Percentiles rank a stretch among this genome's conserved stretches.
These are phyloP conservation scores for Drosophila punjabiensis DNA, from an alignment of 1,140 invertebrate species.

Conservation along the genomic window DNA sequence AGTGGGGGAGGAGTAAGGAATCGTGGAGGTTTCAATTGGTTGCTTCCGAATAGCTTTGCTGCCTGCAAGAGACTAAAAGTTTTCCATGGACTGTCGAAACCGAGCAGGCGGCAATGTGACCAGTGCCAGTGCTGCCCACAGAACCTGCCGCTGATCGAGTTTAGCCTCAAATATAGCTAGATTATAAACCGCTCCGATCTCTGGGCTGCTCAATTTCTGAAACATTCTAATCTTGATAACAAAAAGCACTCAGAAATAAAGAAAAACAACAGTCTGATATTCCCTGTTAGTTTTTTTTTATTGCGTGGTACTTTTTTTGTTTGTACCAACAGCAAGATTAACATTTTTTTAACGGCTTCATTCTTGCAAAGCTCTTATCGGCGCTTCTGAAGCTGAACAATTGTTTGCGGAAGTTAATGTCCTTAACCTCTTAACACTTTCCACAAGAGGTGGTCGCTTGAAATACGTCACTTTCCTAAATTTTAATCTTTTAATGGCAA, in stretches of 20 bases:
- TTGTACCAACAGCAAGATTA: background rate
- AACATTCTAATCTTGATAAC: background rate
- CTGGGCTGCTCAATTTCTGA: background rate
- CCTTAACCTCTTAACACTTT: slow-evolving; percentile 27
- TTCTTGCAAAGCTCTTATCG: slow-evolving; percentile 14
- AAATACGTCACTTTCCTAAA: slow-evolving; percentile 17
- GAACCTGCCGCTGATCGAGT: background rate
- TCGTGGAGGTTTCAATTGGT: slow-evolving; percentile 18
- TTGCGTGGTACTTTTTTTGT: background rate
- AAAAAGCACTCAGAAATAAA: background rate
- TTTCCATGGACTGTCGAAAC: slow-evolving; percentile 26
- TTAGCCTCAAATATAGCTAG: slow-evolving; percentile 10
- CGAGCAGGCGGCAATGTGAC: slow-evolving; percentile 41
- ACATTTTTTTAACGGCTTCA: too few species aligned
- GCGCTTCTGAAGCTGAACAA: background rate
- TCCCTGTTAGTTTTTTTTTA: background rate
- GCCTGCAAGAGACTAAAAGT: slow-evolving; percentile 49
- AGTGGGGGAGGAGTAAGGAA: slow-evolving; percentile 3
- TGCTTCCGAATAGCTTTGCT: slow-evolving; percentile 39
- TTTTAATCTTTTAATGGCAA: slow-evolving; percentile 1
- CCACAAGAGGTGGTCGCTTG: background rate
- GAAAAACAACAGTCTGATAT: background rate
- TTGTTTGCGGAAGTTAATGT: slow-evolving; percentile 8
- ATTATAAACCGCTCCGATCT: background rate
- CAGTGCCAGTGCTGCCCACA: slow-evolving; percentile 32